Conservation (phyloP, 2,113 vertebrate species). For the Barbus barbus region DNA sequence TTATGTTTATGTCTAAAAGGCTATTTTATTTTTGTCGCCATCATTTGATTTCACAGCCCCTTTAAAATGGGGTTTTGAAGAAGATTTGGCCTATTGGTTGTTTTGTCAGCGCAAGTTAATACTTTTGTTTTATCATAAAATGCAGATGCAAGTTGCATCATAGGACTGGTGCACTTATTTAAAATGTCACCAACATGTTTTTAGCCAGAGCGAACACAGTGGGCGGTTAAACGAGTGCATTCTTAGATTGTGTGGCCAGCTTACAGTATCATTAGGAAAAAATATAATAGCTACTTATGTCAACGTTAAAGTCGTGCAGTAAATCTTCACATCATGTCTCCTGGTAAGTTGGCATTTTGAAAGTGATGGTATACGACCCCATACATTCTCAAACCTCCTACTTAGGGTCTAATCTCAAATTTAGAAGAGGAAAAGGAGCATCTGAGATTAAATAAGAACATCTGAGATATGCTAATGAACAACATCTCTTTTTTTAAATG, state of each 20-base stretch:
- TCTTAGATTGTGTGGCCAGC: not conserved
- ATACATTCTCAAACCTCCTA: conserved; percentile 13
- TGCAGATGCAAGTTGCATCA: conserved; percentile 22
- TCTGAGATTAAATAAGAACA: not conserved
- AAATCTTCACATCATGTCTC: conserved; percentile 25
- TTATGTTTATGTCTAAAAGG: not conserved
- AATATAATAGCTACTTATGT: conserved; percentile 36
- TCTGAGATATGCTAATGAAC: not conserved
- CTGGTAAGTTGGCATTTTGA: conserved; percentile 26
- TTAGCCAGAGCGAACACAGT: conserved; percentile 30
- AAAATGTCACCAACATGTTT: conserved; percentile 45
- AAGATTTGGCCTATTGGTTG: not conserved
- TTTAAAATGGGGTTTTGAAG: not conserved
- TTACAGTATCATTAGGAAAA: conserved; percentile 43
- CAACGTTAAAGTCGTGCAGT: not conserved
- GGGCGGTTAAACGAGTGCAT: conserved; percentile 41
- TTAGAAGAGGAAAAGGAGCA: not conserved
- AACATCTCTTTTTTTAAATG: not conserved
- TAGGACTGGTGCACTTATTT: conserved; percentile 35
- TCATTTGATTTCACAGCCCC: not conserved
- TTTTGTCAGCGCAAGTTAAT: not conserved
- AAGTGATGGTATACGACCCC: not conserved
- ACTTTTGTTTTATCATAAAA: conserved; percentile 21
- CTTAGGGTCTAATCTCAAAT: not conserved
- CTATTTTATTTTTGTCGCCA: not conserved